A percentile compares a stretch with the other conserved stretches of the same genome.
phyloP scores from a whole-genome alignment of 2,113 vertebrate genomes.

The Mastomys coucha region DNA sequence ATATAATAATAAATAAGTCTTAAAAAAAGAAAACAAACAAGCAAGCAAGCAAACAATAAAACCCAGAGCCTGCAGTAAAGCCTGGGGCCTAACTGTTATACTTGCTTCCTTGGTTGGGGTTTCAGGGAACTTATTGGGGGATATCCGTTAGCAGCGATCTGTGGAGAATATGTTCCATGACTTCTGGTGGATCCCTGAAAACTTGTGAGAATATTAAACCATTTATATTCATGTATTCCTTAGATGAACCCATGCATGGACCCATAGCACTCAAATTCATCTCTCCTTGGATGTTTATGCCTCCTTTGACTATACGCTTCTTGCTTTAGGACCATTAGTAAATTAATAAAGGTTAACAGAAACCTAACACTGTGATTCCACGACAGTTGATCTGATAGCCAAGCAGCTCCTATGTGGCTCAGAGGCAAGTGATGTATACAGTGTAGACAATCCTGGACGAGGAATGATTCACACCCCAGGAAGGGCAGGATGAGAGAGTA shows the following conservation, averaged over 20 bases:
- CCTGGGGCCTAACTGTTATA: background rate
- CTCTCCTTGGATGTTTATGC: background rate
- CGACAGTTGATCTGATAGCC: background rate
- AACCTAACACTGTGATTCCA: background rate
- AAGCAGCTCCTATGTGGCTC: background rate
- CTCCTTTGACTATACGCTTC: background rate
- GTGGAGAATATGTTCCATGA: background rate
- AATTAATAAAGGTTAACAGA: background rate
- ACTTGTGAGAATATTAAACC: background rate
- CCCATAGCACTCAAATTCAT: background rate
- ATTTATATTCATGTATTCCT: background rate
- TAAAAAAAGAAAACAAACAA: background rate
- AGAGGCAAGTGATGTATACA: background rate
- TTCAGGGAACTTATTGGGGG: background rate
- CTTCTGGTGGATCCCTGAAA: background rate
- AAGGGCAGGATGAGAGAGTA: background rate
- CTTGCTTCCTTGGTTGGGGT: background rate
- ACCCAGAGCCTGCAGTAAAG: background rate
- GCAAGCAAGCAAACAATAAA: background rate
- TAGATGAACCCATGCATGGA: background rate
- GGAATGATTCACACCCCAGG: background rate
- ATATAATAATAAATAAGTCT: too few relatives aligned
- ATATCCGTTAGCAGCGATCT: background rate
- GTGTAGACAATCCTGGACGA: background rate
- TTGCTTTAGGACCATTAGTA: background rate